phyloP scores from a whole-genome alignment of 2,113 vertebrate genomes.

The Tympanuchus pallidicinctus region DNA sequence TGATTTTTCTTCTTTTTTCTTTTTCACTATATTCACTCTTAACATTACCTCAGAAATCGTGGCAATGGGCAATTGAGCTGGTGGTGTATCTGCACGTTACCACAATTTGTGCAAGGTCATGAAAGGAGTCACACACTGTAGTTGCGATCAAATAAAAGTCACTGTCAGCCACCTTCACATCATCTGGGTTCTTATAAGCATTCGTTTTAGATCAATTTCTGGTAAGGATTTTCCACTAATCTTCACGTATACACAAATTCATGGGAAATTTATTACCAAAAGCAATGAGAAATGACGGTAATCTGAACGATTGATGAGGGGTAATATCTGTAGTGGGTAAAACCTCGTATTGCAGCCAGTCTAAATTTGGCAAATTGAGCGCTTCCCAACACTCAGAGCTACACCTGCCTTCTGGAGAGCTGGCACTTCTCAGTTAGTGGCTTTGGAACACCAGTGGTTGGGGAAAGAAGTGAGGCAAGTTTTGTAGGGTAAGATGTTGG shows the following conservation, averaged over 20 bases:
- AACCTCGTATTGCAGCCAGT: neutral
- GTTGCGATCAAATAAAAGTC: neutral
- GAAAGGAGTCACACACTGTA: neutral
- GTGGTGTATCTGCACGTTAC: neutral
- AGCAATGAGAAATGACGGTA: neutral
- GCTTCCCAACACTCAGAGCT: neutral
- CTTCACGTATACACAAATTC: neutral
- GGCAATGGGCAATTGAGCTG: neutral
- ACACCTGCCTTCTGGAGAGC: neutral
- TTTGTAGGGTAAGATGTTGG: rapidly evolving
- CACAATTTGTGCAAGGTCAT: neutral
- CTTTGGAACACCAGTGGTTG: neutral
- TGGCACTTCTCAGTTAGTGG: neutral
- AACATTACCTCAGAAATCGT: neutral
- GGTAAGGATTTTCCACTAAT: neutral
- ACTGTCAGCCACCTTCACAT: neutral
- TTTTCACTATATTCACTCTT: neutral
- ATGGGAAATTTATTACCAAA: neutral
- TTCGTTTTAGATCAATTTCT: neutral
- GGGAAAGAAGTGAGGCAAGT: neutral
- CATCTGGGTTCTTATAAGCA: rapidly evolving
- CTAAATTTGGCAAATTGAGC: neutral
- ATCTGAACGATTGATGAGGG: neutral
- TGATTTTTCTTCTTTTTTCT: neutral
- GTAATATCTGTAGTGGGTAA: neutral